These are phyloP conservation scores for Gymnodraco acuticeps DNA, from an alignment of 2,797 vertebrate genomes.

Conservation along the genomic window DNA sequence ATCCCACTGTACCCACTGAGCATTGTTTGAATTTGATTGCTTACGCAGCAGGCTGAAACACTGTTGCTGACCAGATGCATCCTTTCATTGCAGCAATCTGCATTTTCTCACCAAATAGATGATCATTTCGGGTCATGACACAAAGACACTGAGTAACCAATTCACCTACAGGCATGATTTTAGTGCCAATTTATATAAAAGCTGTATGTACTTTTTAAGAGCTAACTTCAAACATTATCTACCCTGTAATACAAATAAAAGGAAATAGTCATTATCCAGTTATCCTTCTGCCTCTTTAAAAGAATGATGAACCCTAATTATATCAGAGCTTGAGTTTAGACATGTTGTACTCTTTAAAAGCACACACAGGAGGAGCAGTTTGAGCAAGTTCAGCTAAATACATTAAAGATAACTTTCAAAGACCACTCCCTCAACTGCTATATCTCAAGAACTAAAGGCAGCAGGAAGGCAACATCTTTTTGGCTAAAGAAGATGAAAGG, in stretches of 20 bases:
- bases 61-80: slow-evolving; percentile 52
- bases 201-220: not conserved
- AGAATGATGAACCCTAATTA: not conserved
- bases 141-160: not conserved
- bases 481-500: slow-evolving; percentile 16
- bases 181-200: not conserved
- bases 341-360: not conserved
- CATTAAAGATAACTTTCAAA: slow-evolving; percentile 1
- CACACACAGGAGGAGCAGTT: slow-evolving; percentile 1
- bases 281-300: not conserved
- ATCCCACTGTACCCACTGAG: slow-evolving; percentile 33
- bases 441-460: not conserved
- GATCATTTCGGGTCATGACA: not conserved
- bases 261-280: not conserved
- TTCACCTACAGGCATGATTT: not conserved
- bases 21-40: slow-evolving; percentile 46
- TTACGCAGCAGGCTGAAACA: slow-evolving; percentile 42
- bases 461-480: not conserved
- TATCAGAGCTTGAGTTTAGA: not conserved
- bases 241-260: not conserved
- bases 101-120: slow-evolving; percentile 31
- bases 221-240: not conserved
- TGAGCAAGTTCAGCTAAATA: not conserved
- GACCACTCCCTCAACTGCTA: not conserved
- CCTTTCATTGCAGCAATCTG: slow-evolving; percentile 44